Evolutionary conservation across 2,888 invertebrate species (phyloP), one percentile per base, ranked within the genome.

Genomic region (Diaperis boleti): DNA sequence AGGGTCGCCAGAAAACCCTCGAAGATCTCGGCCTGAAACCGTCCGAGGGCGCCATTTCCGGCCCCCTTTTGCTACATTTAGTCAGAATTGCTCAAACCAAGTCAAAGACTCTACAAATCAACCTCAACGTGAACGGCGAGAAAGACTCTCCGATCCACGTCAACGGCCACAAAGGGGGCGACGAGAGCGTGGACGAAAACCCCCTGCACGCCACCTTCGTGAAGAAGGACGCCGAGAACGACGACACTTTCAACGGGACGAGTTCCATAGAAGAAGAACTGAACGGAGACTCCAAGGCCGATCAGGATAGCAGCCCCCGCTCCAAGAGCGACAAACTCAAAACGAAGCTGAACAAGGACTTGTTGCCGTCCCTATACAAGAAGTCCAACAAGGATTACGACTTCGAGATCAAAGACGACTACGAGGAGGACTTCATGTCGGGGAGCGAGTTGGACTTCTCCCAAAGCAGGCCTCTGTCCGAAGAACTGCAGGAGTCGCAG

Each of bases 1-100:
- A 85, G 72, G 87, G 87, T 20, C 84, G 87, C 49, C 65, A 75
- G 44, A 78, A 78, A 64, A 60, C 80, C 26, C 69, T 75, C 13
- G 69, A 78, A 64, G 76, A 80, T 47, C 73, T 81, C 59, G 76
- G 76, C 22, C 69, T 80, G 29, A 66, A 72, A 20, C 64, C 67
- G 49, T 54, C 72, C 6, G 72, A 76, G 41, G 72, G 74, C 17
- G 66, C 69, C 49, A 64, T 71, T 5, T 68, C 67, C 52, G 71
- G 73, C 59, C 81, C 82, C 42, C 49, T 82, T 57, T 67, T 82
- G 35, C 68, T 77, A 41, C 78, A 80, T 63, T 59, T 81, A 60
- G 68, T 80, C 44, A 73, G 76, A 70, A 71, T 75, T 67, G 75
- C 77, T 71, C 77, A 76, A 72, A 45, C 29, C 14, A 73, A 73